phyloP scores from a whole-genome alignment of 2,113 vertebrate species.

The Charadrius vociferus region DNA sequence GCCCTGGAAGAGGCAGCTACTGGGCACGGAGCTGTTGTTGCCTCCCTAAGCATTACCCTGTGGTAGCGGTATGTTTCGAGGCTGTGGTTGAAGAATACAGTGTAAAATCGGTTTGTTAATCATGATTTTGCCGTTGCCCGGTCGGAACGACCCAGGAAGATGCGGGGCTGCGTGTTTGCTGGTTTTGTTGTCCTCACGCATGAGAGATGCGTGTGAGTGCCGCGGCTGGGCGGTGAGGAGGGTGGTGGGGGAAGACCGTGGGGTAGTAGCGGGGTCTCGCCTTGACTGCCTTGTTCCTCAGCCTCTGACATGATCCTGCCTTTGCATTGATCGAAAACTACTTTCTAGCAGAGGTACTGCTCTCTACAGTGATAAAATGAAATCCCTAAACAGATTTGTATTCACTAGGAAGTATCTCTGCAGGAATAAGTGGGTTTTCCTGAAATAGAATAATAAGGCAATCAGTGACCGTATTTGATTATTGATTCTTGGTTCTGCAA shows the following conservation, averaged over 20 bases:
- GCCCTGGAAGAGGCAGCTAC: neutral
- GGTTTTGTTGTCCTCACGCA: neutral
- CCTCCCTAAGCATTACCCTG: rapidly evolving
- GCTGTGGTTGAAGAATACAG: neutral
- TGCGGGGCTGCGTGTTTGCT: neutral
- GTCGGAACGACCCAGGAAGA: neutral
- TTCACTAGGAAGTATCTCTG: neutral
- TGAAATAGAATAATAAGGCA: neutral
- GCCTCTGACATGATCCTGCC: neutral
- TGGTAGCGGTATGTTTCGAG: neutral
- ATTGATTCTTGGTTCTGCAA: neutral
- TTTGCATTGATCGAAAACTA: neutral
- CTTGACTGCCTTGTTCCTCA: neutral
- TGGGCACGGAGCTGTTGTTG: neutral
- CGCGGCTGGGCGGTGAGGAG: neutral
- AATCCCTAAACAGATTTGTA: neutral
- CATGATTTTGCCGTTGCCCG: neutral
- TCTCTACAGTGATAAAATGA: neutral
- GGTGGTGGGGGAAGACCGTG: neutral
- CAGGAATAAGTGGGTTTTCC: neutral
- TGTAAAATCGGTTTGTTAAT: neutral
- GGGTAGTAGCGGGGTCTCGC: neutral
- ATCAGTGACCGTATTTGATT: neutral
- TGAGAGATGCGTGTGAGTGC: neutral
- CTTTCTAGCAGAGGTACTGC: neutral